phyloP scores from a whole-genome alignment of 92 coral and sea anemone genomes.

The Parazoanthus swiftii region DNA sequence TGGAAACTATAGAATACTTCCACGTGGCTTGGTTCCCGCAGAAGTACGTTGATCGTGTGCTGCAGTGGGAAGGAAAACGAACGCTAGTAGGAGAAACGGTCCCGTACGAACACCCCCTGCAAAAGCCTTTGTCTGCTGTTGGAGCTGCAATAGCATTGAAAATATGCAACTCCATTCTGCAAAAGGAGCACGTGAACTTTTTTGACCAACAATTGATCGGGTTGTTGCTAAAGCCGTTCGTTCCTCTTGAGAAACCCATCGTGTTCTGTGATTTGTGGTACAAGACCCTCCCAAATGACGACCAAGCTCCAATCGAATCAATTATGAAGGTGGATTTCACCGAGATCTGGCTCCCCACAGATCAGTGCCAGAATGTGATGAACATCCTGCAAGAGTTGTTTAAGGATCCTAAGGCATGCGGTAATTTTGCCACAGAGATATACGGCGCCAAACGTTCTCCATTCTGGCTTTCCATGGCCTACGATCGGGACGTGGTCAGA shows the following conservation, averaged over 20 bases:
- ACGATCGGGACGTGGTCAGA: constrained; percentile 57
- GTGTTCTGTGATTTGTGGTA: constrained; percentile 60
- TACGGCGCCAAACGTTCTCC: constrained; percentile 72
- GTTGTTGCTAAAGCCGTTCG: constrained; percentile 35
- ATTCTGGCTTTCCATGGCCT: constrained; percentile 77
- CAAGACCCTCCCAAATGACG: constrained; percentile 67
- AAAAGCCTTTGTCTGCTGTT: constrained; percentile 33
- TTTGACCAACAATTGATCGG: constrained; percentile 45
- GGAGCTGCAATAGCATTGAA: constrained; percentile 57
- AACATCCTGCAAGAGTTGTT: constrained; percentile 55
- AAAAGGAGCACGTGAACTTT: constrained; percentile 28
- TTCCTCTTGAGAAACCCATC: constrained; percentile 22
- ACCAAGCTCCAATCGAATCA: constrained; percentile 57
- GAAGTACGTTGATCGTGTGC: constrained; percentile 55
- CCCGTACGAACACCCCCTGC: constrained; percentile 44
- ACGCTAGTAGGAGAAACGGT: constrained; percentile 10
- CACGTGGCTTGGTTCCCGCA: constrained; percentile 80
- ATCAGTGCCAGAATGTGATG: constrained; percentile 61
- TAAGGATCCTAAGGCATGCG: constrained; percentile 50
- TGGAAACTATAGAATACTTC: constrained; percentile 58
- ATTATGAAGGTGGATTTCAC: constrained; percentile 65
- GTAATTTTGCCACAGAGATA: constrained; percentile 70
- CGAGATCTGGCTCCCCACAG: constrained; percentile 74
- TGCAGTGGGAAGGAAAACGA: constrained; percentile 64
- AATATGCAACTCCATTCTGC: constrained; percentile 49